Evolutionary conservation across 2,888 invertebrate species (phyloP).

Genomic region (Eledona agricola): DNA sequence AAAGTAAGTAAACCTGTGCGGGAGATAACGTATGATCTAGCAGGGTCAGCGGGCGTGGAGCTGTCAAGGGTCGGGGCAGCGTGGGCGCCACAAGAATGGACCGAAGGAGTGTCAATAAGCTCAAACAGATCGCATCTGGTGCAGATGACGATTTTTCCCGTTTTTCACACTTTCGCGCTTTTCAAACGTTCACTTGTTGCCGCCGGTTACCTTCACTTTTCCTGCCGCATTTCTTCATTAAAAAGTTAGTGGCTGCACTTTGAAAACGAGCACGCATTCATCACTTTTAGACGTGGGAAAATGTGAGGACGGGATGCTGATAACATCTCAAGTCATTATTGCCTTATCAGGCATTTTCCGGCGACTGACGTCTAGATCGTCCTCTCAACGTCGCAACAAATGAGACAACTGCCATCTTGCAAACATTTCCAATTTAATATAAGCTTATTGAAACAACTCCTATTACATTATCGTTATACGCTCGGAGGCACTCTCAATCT

Average conservation of each 20-base stretch:
- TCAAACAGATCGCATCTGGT: constrained; percentile 43
- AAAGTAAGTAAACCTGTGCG: constrained; percentile 52
- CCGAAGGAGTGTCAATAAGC: constrained; percentile 51
- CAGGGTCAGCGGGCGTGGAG: constrained; percentile 58
- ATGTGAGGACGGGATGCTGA: constrained; percentile 13
- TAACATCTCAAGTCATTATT: constrained; percentile 23
- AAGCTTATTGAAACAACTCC: too few species aligned
- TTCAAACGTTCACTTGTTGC: constrained; percentile 2
- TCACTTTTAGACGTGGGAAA: constrained; percentile 26
- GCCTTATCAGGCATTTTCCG: constrained; percentile 1
- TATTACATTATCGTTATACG: too few species aligned
- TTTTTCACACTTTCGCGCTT: constrained; percentile 20
- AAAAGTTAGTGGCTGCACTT: constrained; percentile 19
- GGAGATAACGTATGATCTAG: constrained; percentile 53
- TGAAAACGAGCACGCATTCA: constrained; percentile 26
- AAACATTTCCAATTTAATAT: too few species aligned
- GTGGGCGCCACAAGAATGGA: constrained; percentile 53
- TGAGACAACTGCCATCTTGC: too few species aligned
- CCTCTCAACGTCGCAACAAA: too few species aligned
- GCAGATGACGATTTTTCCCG: constrained; percentile 21
- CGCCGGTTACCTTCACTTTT: constrained; percentile 33
- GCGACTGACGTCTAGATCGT: too few species aligned
- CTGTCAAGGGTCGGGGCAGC: constrained; percentile 52
- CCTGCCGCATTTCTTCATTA: constrained; percentile 26
- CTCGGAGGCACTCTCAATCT: too few species aligned